Evolutionary conservation across 2,797 vertebrate genomes (phyloP).

Genomic region (Coranthus polyacanthus): DNA sequence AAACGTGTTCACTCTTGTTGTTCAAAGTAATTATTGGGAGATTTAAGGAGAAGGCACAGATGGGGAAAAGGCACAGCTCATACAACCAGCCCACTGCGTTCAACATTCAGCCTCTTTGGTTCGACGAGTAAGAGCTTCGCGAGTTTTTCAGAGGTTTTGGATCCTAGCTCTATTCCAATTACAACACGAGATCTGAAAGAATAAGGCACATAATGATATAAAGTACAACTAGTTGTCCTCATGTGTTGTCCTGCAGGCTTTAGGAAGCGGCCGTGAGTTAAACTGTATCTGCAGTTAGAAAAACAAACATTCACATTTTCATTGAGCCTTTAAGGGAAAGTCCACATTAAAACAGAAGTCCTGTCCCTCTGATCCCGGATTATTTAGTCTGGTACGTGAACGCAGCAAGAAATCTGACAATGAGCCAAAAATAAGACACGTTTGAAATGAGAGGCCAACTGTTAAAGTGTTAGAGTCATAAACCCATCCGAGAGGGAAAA

Average conservation of each 20-base stretch:
- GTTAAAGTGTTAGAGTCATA: too few relatives aligned
- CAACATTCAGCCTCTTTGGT: constrained; percentile 73
- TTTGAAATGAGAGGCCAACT: too few relatives aligned
- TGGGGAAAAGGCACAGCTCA: too few relatives aligned
- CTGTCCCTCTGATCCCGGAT: constrained; percentile 15
- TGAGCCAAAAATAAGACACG: too few relatives aligned
- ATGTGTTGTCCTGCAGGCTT: too few relatives aligned
- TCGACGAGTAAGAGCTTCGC: constrained; percentile 66
- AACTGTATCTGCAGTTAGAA: constrained; percentile 43
- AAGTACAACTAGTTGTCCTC: too few relatives aligned
- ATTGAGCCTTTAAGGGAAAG: constrained; percentile 58
- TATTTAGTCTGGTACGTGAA: constrained; percentile 24
- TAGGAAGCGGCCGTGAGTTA: too few relatives aligned
- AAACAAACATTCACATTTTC: constrained; percentile 72
- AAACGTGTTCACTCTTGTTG: constrained; percentile 35
- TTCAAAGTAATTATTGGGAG: constrained; percentile 18
- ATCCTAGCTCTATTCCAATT: constrained; percentile 31
- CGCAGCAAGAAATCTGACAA: too few relatives aligned
- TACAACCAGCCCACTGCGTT: too few relatives aligned
- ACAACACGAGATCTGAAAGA: constrained; percentile 36
- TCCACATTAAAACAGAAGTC: constrained; percentile 40
- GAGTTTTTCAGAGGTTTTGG: constrained; percentile 49
- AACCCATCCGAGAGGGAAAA: too few relatives aligned
- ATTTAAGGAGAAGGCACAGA: constrained; percentile 22
- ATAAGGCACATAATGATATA: constrained; percentile 69